Percentiles rank a stretch among this genome's conserved stretches.
phyloP scores from a whole-genome alignment of 1,140 invertebrate genomes.

The Pemphigus obesinymphae region DNA sequence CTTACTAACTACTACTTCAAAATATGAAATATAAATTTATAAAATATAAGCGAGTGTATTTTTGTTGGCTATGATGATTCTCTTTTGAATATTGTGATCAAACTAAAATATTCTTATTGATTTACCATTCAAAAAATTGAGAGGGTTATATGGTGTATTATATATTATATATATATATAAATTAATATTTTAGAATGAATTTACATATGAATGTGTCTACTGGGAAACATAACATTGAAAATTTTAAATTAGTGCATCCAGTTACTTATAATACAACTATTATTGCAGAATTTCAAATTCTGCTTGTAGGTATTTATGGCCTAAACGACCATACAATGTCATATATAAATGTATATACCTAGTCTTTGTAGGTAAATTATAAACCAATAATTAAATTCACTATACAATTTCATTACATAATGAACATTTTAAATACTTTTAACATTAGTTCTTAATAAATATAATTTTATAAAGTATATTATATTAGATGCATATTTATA shows the following conservation, averaged over 20 bases:
- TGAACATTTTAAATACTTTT: too few relatives aligned
- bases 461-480: too few relatives aligned
- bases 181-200: background rate
- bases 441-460: too few relatives aligned
- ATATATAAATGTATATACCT: slow-evolving; percentile 60
- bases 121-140: slow-evolving; percentile 44
- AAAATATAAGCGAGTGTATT: slow-evolving; percentile 6
- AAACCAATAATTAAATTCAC: background rate
- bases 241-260: slow-evolving; percentile 61
- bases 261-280: slow-evolving; percentile 67
- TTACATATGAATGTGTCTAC: slow-evolving; percentile 47
- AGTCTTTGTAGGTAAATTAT: slow-evolving; percentile 61
- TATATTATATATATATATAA: background rate
- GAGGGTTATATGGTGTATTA: slow-evolving; percentile 43
- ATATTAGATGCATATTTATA: too few relatives aligned
- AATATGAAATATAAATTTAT: background rate
- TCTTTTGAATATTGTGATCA: background rate
- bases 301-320: slow-evolving; percentile 73
- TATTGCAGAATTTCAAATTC: slow-evolving; percentile 61
- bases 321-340: slow-evolving; percentile 55
- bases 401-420: background rate
- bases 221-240: slow-evolving; percentile 56
- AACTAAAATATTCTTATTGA: slow-evolving; percentile 44
- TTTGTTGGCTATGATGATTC: slow-evolving; percentile 36
- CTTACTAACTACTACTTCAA: slow-evolving; percentile 18